Evolutionary conservation across 2,888 invertebrate genomes (phyloP).

Genomic region (Liopterus haemorrhoidalis): DNA sequence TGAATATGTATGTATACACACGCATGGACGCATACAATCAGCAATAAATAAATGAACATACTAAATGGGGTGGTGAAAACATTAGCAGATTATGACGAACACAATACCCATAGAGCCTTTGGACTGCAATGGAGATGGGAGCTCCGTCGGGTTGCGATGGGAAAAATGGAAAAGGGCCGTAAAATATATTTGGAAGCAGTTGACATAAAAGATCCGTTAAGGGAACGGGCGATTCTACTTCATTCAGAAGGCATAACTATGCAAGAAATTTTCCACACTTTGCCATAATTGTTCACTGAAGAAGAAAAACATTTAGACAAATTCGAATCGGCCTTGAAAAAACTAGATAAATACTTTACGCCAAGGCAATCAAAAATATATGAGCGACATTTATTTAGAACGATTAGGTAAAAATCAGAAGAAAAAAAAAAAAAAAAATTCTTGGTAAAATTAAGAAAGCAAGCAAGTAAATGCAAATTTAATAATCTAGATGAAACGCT

Average conservation of each 20-base stretch:
- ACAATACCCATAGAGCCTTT: too few relatives aligned
- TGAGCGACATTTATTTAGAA: constrained; percentile 28
- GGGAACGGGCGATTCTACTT: constrained; percentile 25
- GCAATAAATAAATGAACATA: too few relatives aligned
- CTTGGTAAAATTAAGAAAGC: constrained; percentile 30
- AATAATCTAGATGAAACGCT: constrained; percentile 27
- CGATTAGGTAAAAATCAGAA: constrained; percentile 33
- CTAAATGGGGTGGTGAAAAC: too few relatives aligned
- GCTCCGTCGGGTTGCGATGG: constrained; percentile 24
- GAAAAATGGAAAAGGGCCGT: constrained; percentile 29
- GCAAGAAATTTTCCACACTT: constrained; percentile 30
- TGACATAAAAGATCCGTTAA: constrained; percentile 18
- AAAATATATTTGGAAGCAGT: constrained; percentile 26
- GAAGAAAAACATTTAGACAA: constrained; percentile 17
- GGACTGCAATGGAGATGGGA: constrained; percentile 25
- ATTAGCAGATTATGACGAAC: too few relatives aligned
- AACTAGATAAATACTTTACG: constrained; percentile 30
- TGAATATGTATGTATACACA: too few relatives aligned
- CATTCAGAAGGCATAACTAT: constrained; percentile 27
- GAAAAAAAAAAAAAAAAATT: constrained; percentile 38
- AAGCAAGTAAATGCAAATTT: constrained; percentile 26
- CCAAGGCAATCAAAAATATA: constrained; percentile 26
- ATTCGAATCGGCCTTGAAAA: constrained; percentile 26
- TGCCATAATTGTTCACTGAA: constrained; percentile 26
- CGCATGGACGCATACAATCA: too few relatives aligned